phyloP scores from a whole-genome alignment of 2,888 invertebrate species.

The Calliopum simillimum region DNA sequence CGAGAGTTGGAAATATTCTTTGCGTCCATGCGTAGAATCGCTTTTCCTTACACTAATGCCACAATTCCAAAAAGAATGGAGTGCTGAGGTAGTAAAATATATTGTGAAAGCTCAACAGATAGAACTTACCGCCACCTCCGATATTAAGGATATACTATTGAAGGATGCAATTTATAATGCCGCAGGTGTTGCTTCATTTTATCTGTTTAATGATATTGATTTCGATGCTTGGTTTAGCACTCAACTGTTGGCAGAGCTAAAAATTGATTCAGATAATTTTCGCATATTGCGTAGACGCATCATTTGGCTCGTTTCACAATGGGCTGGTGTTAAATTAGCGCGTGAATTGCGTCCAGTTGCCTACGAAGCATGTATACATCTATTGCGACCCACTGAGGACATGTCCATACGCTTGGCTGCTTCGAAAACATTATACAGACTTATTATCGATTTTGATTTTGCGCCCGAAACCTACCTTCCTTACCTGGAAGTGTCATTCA shows the following conservation, averaged over 20 bases:
- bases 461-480: conserved; percentile 87
- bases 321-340: conserved; percentile 87
- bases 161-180: conserved; percentile 97
- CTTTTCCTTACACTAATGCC: conserved; percentile 87
- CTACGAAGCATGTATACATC: conserved; percentile 81
- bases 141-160: conserved; percentile 82
- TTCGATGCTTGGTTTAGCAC: conserved; percentile 93
- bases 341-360: conserved; percentile 82
- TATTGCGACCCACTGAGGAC: conserved; percentile 82
- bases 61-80: conserved; percentile 78
- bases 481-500: conserved; percentile 82
- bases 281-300: conserved; percentile 85
- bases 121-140: conserved; percentile 75
- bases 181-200: conserved; percentile 87
- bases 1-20: conserved; percentile 93
- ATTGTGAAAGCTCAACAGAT: conserved; percentile 78
- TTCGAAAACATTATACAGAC: conserved; percentile 83
- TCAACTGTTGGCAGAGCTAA: conserved; percentile 83
- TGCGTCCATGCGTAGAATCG: conserved; percentile 90
- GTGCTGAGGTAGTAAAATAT: conserved; percentile 80
- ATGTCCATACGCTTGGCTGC: conserved; percentile 90
- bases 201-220: conserved; percentile 92
- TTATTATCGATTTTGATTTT: conserved; percentile 94
- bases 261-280: conserved; percentile 84
- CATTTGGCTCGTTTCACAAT: conserved; percentile 81